These are phyloP conservation scores for Cheilosia vulpina DNA, from an alignment of 2,888 invertebrate genomes.

Conservation along the genomic window DNA sequence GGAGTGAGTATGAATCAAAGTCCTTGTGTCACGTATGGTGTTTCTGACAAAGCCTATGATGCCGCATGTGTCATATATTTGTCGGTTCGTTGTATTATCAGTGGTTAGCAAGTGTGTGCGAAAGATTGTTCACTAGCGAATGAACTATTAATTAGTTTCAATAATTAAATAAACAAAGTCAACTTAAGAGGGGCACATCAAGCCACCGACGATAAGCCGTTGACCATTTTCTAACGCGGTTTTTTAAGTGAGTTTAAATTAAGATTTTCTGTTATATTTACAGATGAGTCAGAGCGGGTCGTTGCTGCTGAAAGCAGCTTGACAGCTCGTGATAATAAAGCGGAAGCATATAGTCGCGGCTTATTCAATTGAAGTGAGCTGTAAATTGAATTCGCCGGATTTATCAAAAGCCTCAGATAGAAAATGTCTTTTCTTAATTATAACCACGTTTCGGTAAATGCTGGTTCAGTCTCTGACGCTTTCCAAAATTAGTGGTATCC, in stretches of 20 bases:
- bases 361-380: not conserved
- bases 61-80: not conserved
- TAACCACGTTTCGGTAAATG: too few species aligned
- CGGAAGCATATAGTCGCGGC: not conserved
- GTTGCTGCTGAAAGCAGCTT: not conserved
- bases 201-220: conserved; percentile 1
- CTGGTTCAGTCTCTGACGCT: too few species aligned
- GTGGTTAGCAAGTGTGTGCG: conserved; percentile 12
- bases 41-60: conserved; percentile 5
- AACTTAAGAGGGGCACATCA: conserved; percentile 21
- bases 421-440: too few species aligned
- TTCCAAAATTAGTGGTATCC: too few species aligned
- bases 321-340: not conserved
- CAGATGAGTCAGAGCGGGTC: not conserved
- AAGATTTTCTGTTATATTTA: not conserved
- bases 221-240: not conserved
- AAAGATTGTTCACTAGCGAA: conserved; percentile 14
- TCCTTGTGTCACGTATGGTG: not conserved
- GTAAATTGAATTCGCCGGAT: conserved; percentile 1
- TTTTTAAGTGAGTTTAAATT: not conserved
- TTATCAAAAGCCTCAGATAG: not conserved
- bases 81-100: conserved; percentile 5
- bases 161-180: conserved; percentile 44
- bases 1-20: not conserved
- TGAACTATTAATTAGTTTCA: conserved; percentile 48